Conservation (phyloP, 2,888 invertebrate species). For the Syrphus vitripennis region DNA sequence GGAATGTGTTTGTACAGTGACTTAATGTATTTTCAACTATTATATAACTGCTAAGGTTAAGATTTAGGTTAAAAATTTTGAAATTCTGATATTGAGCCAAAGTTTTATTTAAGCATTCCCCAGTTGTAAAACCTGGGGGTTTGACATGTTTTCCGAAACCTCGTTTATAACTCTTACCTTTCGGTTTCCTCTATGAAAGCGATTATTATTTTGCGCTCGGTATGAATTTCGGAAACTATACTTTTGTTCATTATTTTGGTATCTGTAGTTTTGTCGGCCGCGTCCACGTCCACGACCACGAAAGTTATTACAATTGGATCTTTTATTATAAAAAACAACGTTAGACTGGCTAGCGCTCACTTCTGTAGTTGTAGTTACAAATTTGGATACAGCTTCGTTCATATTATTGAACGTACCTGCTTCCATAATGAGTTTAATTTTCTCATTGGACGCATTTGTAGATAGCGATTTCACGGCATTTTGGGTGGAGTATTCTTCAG, state of each 20-base stretch:
- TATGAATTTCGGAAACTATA: neutral
- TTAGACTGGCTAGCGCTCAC: too few species aligned
- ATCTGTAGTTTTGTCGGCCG: too few species aligned
- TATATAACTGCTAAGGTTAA: neutral
- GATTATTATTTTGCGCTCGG: neutral
- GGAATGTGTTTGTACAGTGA: neutral
- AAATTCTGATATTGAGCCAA: too few species aligned
- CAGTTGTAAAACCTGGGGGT: neutral
- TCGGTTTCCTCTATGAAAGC: neutral
- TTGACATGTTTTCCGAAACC: too few species aligned
- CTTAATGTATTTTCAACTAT: too few species aligned
- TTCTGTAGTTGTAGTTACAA: slow-evolving; percentile 31
- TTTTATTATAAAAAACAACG: too few species aligned
- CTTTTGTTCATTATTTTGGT: too few species aligned
- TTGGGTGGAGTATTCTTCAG: neutral
- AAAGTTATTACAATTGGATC: neutral
- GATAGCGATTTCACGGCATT: slow-evolving; percentile 42
- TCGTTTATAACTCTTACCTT: too few species aligned
- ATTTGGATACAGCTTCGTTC: slow-evolving; percentile 32
- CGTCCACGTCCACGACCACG: too few species aligned
- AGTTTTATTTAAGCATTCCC: too few species aligned
- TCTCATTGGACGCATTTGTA: slow-evolving; percentile 29
- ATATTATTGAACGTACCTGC: slow-evolving; percentile 32
- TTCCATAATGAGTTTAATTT: slow-evolving; percentile 39
- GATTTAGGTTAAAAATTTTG: neutral